Evolutionary conservation across 2,888 invertebrate genomes (phyloP), one percentile per base, ranked within the genome.

Genomic region (Epiblema foenella): DNA sequence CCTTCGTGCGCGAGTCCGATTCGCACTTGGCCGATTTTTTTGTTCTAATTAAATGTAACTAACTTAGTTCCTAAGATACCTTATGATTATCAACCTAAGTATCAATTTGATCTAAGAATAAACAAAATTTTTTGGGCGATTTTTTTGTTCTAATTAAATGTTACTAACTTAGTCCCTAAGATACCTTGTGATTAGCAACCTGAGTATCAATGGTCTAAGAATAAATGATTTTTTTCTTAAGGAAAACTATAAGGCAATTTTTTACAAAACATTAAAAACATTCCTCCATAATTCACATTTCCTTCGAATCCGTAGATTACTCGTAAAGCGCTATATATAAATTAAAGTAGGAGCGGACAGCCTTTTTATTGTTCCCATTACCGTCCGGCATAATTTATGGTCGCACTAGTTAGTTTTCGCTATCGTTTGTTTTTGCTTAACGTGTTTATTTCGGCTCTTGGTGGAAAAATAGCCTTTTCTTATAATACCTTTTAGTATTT

Each of bases 311-410:
- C 71, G 54, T 71, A 71, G 71, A 66, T 67, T 67, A 71, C 66
- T 39, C 66, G 67, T 58, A 64, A 69, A 66, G 72, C 70, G 49
- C 63, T 68, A 68, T 68, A 70, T 68, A 73, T 75, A 71, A 62
- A 76, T 75, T 72, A 62, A 76, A 75, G 65, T 72, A 74, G 62
- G 69, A 68, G 62, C 73, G 56, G 76, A 74, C 76, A 75, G 74
- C 63, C 76, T 68, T 78, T 81, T 81, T 77, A 79, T 79, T 75
- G 77, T 66, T 64, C 76, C 77, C 77, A 79, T 81, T 81, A 79
- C 78, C 75, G 79, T 80, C 75, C 63, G 63, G 73, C 60, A 78
- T 79, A 79, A 81, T 80, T 81, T 81, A 80, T 80, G 63, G 77
- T 68, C 57, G 60, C 74, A 59, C 77, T 77, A 79, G 77, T 79